Evolutionary conservation across 2,797 vertebrate genomes (phyloP), one percentile per base, ranked within the genome.

Genomic region (Mormyrus hasselquistii): DNA sequence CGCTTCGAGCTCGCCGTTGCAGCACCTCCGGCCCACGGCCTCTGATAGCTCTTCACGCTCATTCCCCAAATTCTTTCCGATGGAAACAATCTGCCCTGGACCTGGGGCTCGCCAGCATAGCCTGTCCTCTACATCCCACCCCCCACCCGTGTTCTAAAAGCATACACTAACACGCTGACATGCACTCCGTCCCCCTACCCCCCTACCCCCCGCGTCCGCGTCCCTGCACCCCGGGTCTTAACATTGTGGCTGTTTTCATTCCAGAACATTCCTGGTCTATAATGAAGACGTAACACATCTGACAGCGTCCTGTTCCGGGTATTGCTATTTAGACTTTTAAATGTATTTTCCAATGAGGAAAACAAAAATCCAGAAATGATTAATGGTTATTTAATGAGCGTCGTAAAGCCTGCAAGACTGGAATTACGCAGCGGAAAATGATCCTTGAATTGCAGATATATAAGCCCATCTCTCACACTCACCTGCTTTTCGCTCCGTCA

Each of bases 1-100:
- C 79, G 83, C 79, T 93, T 95, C 94, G 92, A 93, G 94, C 94
- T 92, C 91, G 92, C 93, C 94, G 93, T 94, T 92, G 90, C 93
- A 94, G 94, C 93, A 91, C 94, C 90, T 92, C 93, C 85, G 90
- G 90, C 94, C 94, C 93, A 92, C 94, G 95, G 95, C 94, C 95
- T 94, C 95, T 95, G 94, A 95, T 96, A 96, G 94, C 95, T 95
- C 95, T 96, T 96, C 95, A 93, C 89, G 93, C 92, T 93, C 95
- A 96, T 96, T 96, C 95, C 93, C 94, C 90, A 94, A 94, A 97
- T 96, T 96, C 96, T 96, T 97, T 97, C 96, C 96, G 92, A 88
- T 96, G 96, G 96, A 96, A 97, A 96, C 94, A 96, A 96, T 96
- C 93, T 92, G 92, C 92, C 90, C 91, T 94, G 96, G 95, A 96